Evolutionary conservation across 1,140 invertebrate genomes (phyloP), one percentile per base, ranked within the genome.

Genomic region (Potamilus streckersoni): DNA sequence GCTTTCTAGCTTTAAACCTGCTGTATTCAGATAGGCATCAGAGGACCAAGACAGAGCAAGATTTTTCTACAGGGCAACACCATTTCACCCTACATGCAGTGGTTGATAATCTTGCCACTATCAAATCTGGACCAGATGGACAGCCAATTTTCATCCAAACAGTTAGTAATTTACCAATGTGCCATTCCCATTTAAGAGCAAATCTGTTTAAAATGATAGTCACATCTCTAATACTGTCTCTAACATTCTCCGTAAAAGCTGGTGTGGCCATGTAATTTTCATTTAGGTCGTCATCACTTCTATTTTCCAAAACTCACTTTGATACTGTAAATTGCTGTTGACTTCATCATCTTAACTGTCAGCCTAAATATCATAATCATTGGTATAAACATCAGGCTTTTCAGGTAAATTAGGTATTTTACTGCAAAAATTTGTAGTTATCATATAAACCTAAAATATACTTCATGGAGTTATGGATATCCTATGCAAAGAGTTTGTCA

Each of bases 121-220:
- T 85, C 81, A 71, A 74, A 80, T 79, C 90, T 90, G 19, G 0
- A 71, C 13, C 89, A 67, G 15, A 84, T 79, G 12, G 76, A 69
- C 79, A 90, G 88, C 81, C 85, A 91, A n/a, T 62, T 31, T 83
- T 91, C 90, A 13, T 84, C 86, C 49, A 72, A 38, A 78, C 91
- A 91, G 67, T 87, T 91, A 49, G 86, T 89, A 20, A 80, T 73
- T 89, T 83, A 2, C 81, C 65, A 14, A 91, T 71, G n/a, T 89
- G 81, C 73, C 84, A 85, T 6, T 79, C 23, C 31, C 83, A 77
- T 79, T 68, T 73, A 38, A n/a, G 73, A 27, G 72, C 68, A 49
- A 11, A 6, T 6, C 38, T 49, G 38, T 49, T 49, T 8, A 49
- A 49, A 49, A 49, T 49, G 38, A 49, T 49, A 11, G 38, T 49